These are phyloP conservation scores for Dryobates pubescens DNA, from an alignment of 2,797 vertebrate species.

Conservation along the genomic window DNA sequence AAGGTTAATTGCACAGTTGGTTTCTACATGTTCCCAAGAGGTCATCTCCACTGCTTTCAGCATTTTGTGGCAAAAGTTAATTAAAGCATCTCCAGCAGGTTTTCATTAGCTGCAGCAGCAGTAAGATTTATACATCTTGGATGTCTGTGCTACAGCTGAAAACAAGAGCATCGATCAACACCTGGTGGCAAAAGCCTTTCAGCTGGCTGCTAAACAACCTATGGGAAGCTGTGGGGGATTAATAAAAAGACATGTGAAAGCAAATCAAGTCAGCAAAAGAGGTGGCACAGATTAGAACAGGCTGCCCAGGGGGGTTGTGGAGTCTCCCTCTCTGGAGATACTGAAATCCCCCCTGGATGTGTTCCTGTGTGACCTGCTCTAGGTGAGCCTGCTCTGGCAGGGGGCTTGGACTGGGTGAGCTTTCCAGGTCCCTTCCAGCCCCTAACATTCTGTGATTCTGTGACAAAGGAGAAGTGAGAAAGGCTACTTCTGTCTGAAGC, in stretches of 20 bases:
- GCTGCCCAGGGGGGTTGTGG: too few species aligned
- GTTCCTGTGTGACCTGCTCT: too few species aligned
- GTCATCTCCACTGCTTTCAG: constrained; percentile 22
- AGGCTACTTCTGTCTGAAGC: neutral
- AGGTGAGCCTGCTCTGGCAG: too few species aligned
- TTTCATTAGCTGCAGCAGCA: constrained; percentile 27
- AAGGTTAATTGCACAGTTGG: constrained; percentile 61
- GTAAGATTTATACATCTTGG: neutral
- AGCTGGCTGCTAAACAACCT: neutral
- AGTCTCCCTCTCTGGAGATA: too few species aligned
- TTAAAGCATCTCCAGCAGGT: constrained; percentile 46
- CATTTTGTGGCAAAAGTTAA: constrained; percentile 66
- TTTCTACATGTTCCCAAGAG: constrained; percentile 51
- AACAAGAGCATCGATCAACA: neutral
- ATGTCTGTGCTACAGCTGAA: neutral
- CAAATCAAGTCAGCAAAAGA: neutral
- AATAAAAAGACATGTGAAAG: neutral
- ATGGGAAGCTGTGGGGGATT: neutral
- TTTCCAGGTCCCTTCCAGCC: too few species aligned
- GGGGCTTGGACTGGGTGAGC: too few species aligned
- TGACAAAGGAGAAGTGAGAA: neutral
- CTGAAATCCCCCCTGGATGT: too few species aligned
- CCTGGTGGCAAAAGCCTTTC: neutral
- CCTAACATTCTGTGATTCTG: too few species aligned
- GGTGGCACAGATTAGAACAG: neutral